A percentile compares a stretch with the other conserved stretches of the same genome.
Conservation (phyloP, 2,113 vertebrate genomes). For the Pluvialis apricaria region DNA sequence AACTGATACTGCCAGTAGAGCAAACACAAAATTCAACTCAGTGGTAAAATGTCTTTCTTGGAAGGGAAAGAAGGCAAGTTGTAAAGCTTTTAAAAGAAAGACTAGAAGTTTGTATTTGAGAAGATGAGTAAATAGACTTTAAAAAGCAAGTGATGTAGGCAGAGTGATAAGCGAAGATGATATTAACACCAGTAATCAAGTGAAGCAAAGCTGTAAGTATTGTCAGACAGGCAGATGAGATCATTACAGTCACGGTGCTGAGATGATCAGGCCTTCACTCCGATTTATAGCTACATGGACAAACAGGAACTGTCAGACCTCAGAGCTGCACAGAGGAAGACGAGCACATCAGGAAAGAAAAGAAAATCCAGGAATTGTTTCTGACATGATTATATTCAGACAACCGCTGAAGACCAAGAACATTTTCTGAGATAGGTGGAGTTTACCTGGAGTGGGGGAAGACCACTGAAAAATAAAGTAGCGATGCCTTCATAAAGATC, state of each 20-base stretch:
- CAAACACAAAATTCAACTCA: neutral
- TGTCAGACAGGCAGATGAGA: conserved; percentile 8
- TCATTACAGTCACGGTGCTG: neutral
- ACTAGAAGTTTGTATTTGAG: neutral
- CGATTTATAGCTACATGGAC: neutral
- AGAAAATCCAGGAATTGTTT: neutral
- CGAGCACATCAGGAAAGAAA: neutral
- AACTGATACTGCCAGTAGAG: neutral
- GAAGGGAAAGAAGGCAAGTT: neutral
- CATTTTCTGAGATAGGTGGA: neutral
- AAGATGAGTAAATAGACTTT: neutral
- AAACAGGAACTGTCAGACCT: neutral
- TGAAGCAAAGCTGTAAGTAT: neutral
- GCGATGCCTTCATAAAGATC: neutral
- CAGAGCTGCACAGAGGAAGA: neutral
- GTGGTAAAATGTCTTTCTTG: neutral
- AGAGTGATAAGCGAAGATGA: neutral
- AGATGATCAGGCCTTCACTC: neutral
- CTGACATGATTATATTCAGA: neutral
- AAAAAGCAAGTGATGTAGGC: neutral
- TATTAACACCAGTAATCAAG: neutral
- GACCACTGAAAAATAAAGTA: neutral
- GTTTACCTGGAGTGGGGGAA: neutral
- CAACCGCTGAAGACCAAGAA: neutral
- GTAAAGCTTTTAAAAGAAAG: neutral